Conservation (phyloP, 2,888 invertebrate genomes). For the Drosophila lutescens region DNA sequence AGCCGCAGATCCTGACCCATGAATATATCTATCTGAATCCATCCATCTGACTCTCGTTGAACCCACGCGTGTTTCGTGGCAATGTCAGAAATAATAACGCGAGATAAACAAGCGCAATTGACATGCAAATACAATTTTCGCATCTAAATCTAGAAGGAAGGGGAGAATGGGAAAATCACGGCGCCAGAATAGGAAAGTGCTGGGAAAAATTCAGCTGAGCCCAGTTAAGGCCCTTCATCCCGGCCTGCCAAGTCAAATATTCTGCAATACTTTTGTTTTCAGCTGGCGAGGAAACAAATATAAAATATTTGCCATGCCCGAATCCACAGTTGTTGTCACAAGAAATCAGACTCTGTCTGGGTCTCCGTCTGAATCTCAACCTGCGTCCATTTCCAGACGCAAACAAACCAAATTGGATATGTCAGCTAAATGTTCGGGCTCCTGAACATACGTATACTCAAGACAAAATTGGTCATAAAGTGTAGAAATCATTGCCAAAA, state of each 20-base stretch:
- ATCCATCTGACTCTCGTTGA: constrained; percentile 7
- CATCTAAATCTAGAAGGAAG: constrained; percentile 15
- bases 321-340: constrained; percentile 64
- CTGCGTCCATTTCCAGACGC: constrained; percentile 62
- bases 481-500: background rate
- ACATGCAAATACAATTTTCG: constrained; percentile 75
- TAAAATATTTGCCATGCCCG: constrained; percentile 68
- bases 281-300: constrained; percentile 60
- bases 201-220: constrained; percentile 5
- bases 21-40: constrained; percentile 4
- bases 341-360: constrained; percentile 60
- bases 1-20: constrained; percentile 32
- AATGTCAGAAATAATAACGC: constrained; percentile 74
- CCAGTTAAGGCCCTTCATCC: constrained; percentile 4
- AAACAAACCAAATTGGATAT: constrained; percentile 71
- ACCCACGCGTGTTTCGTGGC: constrained; percentile 50
- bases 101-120: constrained; percentile 77
- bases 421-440: constrained; percentile 64
- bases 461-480: background rate
- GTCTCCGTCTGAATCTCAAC: constrained; percentile 44
- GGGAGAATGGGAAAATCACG: constrained; percentile 37
- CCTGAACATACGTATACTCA: background rate
- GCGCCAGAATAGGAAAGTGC: constrained; percentile 33
- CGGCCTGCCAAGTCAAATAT: constrained; percentile 54
- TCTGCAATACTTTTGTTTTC: constrained; percentile 71